Percentiles rank a stretch among this genome's conserved stretches.
Evolutionary conservation across 2,113 vertebrate species (phyloP).

Genomic region (Antechinus flavipes): DNA sequence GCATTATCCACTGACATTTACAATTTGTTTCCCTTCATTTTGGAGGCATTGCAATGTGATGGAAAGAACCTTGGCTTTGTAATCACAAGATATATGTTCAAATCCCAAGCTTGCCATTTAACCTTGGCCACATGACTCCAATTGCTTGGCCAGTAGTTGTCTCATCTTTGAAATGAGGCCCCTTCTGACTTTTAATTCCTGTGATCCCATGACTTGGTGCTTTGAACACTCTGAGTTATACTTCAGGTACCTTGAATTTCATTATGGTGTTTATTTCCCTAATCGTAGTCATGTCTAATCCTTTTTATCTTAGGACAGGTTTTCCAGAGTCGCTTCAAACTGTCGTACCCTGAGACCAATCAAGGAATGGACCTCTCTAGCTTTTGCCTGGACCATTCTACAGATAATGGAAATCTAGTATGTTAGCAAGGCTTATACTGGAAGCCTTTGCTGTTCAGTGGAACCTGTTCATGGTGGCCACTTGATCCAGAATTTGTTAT

Average conservation of each 20-base stretch:
- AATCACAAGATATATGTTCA: neutral
- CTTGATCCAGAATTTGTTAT: neutral
- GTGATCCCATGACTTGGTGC: neutral
- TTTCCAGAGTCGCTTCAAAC: neutral
- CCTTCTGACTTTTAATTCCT: neutral
- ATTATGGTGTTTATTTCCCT: neutral
- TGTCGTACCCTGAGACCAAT: neutral
- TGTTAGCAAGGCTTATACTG: neutral
- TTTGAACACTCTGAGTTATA: neutral
- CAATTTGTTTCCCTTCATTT: neutral
- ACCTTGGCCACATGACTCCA: neutral
- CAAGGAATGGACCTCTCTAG: neutral
- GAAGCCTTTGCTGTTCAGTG: neutral
- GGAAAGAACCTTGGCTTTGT: neutral
- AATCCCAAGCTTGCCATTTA: constrained; percentile 22
- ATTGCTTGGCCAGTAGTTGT: constrained; percentile 3
- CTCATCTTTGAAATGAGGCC: constrained; percentile 12
- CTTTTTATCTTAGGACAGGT: neutral
- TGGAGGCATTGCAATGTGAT: neutral
- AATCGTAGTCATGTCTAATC: neutral
- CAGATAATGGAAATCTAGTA: neutral
- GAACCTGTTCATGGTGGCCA: neutral
- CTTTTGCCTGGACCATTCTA: neutral
- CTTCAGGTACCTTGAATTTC: neutral
- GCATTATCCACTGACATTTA: neutral